Percentiles rank a stretch among this genome's conserved stretches.
phyloP scores from a whole-genome alignment of 2,888 invertebrate genomes.

The Stegana nigrithorax region DNA sequence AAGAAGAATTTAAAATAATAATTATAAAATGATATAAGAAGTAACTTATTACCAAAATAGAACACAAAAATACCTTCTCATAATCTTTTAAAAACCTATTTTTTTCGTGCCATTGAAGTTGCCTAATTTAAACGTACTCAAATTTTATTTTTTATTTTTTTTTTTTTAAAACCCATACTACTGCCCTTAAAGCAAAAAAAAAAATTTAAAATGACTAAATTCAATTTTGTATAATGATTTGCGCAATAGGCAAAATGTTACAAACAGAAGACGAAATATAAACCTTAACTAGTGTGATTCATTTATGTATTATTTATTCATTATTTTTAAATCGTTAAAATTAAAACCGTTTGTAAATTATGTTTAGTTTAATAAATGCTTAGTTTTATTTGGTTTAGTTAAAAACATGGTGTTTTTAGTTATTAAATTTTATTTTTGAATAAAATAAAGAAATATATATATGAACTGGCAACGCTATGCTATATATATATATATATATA shows the following conservation, averaged over 20 bases:
- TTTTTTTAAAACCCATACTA: background rate
- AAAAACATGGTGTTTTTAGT: background rate
- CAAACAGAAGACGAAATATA: too few relatives aligned
- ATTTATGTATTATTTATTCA: slow-evolving; percentile 22
- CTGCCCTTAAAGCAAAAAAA: background rate
- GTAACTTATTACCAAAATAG: background rate
- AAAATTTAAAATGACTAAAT: background rate
- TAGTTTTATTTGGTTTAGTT: background rate
- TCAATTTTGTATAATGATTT: background rate
- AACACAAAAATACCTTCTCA: background rate
- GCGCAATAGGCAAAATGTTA: too few relatives aligned
- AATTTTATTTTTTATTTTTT: too few relatives aligned
- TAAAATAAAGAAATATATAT: background rate
- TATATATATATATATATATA: too few relatives aligned
- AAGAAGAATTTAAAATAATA: background rate
- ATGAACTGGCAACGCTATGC: too few relatives aligned
- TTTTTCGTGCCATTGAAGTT: background rate
- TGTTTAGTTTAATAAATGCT: background rate
- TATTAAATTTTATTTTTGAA: background rate
- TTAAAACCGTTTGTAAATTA: background rate
- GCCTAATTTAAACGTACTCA: background rate
- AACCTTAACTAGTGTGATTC: slow-evolving; percentile 23
- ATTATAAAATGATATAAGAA: background rate
- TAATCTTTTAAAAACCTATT: background rate
- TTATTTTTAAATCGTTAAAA: background rate